Evolutionary conservation across 2,113 vertebrate genomes (phyloP).

Genomic region (Mirza zaza): DNA sequence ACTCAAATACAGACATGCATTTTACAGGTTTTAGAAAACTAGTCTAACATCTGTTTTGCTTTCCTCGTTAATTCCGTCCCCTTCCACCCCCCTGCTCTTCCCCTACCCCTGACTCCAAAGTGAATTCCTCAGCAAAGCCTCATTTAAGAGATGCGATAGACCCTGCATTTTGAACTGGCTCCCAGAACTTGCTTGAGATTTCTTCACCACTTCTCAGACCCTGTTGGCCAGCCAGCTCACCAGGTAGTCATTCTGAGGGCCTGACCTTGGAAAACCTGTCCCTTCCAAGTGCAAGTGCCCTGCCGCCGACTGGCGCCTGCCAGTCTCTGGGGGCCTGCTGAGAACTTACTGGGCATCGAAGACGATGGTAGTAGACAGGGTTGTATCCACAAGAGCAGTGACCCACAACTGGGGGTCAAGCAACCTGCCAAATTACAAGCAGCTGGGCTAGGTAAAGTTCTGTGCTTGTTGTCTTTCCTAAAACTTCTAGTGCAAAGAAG

Average conservation of each 20-base stretch:
- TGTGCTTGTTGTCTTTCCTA: neutral
- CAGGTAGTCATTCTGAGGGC: neutral
- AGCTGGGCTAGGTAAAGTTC: neutral
- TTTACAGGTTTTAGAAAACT: conserved; percentile 66
- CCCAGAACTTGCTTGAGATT: neutral
- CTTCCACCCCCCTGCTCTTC: neutral
- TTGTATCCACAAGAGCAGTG: neutral
- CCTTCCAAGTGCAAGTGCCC: neutral
- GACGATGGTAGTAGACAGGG: neutral
- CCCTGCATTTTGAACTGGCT: conserved; percentile 24
- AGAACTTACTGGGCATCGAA: neutral
- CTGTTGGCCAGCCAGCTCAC: neutral
- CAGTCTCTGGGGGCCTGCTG: neutral
- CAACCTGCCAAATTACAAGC: neutral
- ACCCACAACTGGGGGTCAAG: neutral
- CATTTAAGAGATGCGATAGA: conserved; percentile 35
- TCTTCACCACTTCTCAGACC: neutral
- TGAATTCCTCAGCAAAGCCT: conserved; percentile 65
- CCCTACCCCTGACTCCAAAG: conserved; percentile 33
- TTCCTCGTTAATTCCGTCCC: conserved; percentile 73
- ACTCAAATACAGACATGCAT: conserved; percentile 15
- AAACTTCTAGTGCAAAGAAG: neutral
- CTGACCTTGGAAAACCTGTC: neutral
- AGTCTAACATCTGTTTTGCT: conserved; percentile 76
- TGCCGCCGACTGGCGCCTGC: neutral